Evolutionary conservation across 2,888 invertebrate species (phyloP).

Genomic region (Temnothorax ravouxi): DNA sequence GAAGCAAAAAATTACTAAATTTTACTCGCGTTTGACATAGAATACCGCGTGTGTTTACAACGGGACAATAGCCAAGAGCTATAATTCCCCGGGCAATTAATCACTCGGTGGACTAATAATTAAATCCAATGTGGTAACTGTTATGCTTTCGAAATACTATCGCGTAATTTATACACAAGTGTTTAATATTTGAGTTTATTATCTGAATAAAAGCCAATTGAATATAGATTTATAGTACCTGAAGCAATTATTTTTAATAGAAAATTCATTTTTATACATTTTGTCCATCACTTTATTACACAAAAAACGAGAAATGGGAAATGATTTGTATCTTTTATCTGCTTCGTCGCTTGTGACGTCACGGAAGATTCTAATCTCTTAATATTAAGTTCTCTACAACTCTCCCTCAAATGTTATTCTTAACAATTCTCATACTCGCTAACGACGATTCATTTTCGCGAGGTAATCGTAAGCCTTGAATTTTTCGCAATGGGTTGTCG

Average conservation of each 20-base stretch:
- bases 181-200: neutral
- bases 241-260: neutral
- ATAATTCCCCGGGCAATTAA: constrained; percentile 41
- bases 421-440: neutral
- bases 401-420: neutral
- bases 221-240: neutral
- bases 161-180: constrained; percentile 25
- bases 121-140: constrained; percentile 36
- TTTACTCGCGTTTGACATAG: constrained; percentile 32
- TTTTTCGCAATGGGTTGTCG: constrained; percentile 24
- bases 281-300: neutral
- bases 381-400: neutral
- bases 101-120: constrained; percentile 34
- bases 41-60: constrained; percentile 18
- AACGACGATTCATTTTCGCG: neutral
- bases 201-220: neutral
- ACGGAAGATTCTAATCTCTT: neutral
- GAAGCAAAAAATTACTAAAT: constrained; percentile 42
- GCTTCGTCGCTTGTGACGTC: neutral
- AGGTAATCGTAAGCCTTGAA: neutral
- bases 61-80: constrained; percentile 43
- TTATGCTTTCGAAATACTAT: constrained; percentile 29
- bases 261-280: too few relatives aligned
- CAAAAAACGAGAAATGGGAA: neutral
- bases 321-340: neutral